These are phyloP conservation scores for Odontomachus brunneus DNA, from an alignment of 1,140 invertebrate species.

Conservation along the genomic window DNA sequence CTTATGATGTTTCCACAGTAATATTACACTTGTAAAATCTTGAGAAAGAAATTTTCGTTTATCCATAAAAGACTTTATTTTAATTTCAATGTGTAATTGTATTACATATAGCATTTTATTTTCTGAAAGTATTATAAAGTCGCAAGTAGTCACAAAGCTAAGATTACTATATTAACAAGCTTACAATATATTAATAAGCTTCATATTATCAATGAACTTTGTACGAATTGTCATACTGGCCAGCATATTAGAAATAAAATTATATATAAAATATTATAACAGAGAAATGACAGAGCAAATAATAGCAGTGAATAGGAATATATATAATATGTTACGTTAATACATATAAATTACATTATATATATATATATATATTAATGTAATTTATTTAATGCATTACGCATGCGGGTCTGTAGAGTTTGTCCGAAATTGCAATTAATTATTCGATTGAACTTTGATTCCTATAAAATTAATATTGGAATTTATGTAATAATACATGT, in stretches of 20 bases:
- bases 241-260: too few species aligned
- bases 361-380: too few species aligned
- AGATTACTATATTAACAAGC: too few species aligned
- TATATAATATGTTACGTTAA: too few species aligned
- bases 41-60: too few species aligned
- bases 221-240: conserved; percentile 26
- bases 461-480: not conserved
- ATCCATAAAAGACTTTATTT: conserved; percentile 38
- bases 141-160: too few species aligned
- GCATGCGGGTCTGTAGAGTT: not conserved
- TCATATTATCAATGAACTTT: not conserved
- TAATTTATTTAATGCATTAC: conserved; percentile 24
- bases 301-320: not conserved
- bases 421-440: not conserved
- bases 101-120: not conserved
- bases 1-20: not conserved
- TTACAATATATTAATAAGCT: too few species aligned
- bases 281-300: conserved; percentile 24
- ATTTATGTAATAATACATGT: not conserved
- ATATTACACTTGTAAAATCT: not conserved
- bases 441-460: conserved; percentile 9
- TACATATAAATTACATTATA: too few species aligned
- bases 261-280: too few species aligned
- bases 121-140: not conserved
- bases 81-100: not conserved